Conservation (phyloP, 35 echinoderm and acorn worm genomes). For the Holothuria glaberrima region DNA sequence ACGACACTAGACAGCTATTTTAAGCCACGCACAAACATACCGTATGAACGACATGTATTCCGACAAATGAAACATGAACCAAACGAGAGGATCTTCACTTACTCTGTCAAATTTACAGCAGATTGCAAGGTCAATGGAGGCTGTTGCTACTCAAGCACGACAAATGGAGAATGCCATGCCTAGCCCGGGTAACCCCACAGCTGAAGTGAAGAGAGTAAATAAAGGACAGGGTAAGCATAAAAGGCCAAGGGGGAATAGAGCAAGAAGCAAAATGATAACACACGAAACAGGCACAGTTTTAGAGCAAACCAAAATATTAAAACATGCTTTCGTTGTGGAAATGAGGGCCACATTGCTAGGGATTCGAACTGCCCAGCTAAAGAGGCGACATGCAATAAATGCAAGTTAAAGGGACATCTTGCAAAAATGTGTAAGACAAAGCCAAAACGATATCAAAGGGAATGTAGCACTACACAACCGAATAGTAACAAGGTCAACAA, state of each 20-base stretch:
- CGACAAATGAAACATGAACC: slow-evolving; percentile 12
- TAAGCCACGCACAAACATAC: slow-evolving; percentile 15
- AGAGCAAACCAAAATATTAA: neutral
- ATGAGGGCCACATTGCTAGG: slow-evolving; percentile 16
- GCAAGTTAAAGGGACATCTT: slow-evolving; percentile 6
- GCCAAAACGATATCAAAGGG: slow-evolving; percentile 4
- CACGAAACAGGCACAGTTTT: neutral
- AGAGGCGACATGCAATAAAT: neutral
- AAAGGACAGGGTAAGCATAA: slow-evolving; percentile 10
- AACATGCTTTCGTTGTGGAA: slow-evolving; percentile 26
- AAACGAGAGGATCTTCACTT: neutral
- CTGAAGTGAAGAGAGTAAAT: slow-evolving; percentile 3
- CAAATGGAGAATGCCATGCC: neutral
- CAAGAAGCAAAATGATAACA: neutral
- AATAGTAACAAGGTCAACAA: slow-evolving; percentile 11
- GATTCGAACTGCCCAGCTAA: neutral
- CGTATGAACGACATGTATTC: slow-evolving; percentile 56
- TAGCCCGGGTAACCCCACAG: neutral
- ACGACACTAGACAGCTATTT: slow-evolving; percentile 35
- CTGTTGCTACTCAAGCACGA: neutral
- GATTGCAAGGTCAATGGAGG: slow-evolving; percentile 44
- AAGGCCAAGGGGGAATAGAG: neutral
- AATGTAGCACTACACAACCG: neutral
- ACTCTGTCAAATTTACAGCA: neutral
- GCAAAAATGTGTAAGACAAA: slow-evolving; percentile 28